A percentile compares a stretch with the other conserved stretches of the same genome.
Evolutionary conservation across 2,797 vertebrate species (phyloP).

Genomic region (Pteronotus mesoamericanus): DNA sequence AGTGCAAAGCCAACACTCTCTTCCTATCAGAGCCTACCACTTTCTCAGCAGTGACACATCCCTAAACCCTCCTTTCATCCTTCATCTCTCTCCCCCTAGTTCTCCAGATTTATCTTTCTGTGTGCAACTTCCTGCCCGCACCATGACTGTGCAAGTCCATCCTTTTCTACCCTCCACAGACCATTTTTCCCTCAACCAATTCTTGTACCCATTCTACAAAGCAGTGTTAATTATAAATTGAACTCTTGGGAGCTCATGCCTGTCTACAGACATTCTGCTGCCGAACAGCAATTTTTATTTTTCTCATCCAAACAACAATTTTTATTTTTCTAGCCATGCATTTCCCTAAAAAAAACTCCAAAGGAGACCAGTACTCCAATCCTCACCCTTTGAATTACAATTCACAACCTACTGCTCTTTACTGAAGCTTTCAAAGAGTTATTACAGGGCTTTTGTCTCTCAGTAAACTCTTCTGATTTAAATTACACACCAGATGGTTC

Average conservation of each 20-base stretch:
- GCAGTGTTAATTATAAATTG: neutral
- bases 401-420: neutral
- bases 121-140: neutral
- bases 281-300: neutral
- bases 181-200: neutral
- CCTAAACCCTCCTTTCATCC: neutral
- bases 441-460: neutral
- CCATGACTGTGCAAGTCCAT: neutral
- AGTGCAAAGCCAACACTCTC: neutral
- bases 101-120: neutral
- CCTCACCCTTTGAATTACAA: neutral
- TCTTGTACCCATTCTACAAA: neutral
- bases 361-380: neutral
- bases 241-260: neutral
- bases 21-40: neutral
- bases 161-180: neutral
- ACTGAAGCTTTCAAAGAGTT: neutral
- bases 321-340: neutral
- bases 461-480: neutral
- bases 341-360: neutral
- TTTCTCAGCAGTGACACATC: neutral
- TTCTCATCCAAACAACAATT: neutral
- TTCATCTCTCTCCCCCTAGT: neutral
- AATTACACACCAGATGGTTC: neutral
- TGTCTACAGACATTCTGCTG: neutral